These are phyloP conservation scores for Drosophila fuyamai DNA, from an alignment of 1,140 invertebrate genomes.

Conservation along the genomic window DNA sequence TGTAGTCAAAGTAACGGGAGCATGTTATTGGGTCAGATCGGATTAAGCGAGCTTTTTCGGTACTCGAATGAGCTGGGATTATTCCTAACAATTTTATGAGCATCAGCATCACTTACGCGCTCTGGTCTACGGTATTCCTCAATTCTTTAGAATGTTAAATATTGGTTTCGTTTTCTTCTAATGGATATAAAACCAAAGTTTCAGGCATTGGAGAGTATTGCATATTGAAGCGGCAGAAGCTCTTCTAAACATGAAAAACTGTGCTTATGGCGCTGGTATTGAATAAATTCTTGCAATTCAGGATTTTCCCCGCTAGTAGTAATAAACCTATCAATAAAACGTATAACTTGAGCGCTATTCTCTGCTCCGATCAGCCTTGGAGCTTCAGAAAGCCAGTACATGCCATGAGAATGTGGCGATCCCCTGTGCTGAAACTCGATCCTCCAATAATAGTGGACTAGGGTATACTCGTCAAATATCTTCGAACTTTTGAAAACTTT, in stretches of 20 bases:
- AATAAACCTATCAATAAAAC: conserved; percentile 1
- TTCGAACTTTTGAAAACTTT: background rate
- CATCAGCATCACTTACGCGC: too few relatives aligned
- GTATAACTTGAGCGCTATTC: background rate
- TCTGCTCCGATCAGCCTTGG: background rate
- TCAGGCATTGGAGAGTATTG: background rate
- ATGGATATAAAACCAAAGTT: background rate
- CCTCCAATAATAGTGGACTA: conserved; percentile 1
- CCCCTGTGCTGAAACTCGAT: background rate
- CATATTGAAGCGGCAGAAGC: background rate
- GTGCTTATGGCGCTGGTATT: too few relatives aligned
- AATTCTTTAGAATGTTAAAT: too few relatives aligned
- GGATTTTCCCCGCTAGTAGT: background rate
- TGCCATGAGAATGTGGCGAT: background rate
- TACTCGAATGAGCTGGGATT: too few relatives aligned
- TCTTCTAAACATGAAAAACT: background rate
- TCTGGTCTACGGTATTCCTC: too few relatives aligned
- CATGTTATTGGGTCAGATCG: too few relatives aligned
- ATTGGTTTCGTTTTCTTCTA: background rate
- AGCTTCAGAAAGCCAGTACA: background rate
- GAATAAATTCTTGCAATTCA: too few relatives aligned
- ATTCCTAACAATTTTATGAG: too few relatives aligned
- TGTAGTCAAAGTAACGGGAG: too few relatives aligned
- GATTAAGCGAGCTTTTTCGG: too few relatives aligned
- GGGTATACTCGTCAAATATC: too few relatives aligned